These are phyloP conservation scores for Mactra quadrangularis DNA, from an alignment of 1,140 invertebrate genomes.

Conservation along the genomic window DNA sequence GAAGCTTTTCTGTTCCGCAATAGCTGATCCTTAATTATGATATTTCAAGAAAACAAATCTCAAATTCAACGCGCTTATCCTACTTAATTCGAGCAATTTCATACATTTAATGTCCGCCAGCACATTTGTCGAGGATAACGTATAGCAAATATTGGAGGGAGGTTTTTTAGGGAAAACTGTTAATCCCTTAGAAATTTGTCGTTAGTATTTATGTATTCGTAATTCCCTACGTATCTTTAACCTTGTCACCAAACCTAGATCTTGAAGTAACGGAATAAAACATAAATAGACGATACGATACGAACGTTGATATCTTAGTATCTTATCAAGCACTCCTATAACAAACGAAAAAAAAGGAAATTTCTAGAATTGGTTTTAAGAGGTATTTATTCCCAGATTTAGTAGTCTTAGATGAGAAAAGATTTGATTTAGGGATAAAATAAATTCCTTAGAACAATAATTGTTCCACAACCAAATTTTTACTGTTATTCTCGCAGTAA, in stretches of 20 bases:
- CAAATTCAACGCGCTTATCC: slow-evolving; percentile 60
- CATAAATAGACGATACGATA: too few species aligned
- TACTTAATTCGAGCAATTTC: slow-evolving; percentile 57
- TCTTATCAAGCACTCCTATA: too few species aligned
- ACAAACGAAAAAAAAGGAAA: neutral
- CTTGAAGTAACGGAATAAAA: neutral
- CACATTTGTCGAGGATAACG: slow-evolving; percentile 38
- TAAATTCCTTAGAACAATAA: neutral
- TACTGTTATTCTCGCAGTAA: neutral
- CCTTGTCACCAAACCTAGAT: too few species aligned
- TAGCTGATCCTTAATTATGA: slow-evolving; percentile 63
- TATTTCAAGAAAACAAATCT: slow-evolving; percentile 64
- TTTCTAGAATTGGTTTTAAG: slow-evolving; percentile 2
- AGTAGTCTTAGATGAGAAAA: neutral
- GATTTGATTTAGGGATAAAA: neutral
- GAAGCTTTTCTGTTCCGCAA: slow-evolving; percentile 39
- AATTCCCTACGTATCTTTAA: neutral
- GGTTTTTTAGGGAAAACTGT: slow-evolving; percentile 27
- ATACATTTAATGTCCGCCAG: slow-evolving; percentile 50
- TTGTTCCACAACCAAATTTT: neutral
- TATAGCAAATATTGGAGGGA: slow-evolving; percentile 17
- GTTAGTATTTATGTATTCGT: slow-evolving; percentile 38
- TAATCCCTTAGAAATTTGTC: slow-evolving; percentile 53
- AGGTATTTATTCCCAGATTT: slow-evolving; percentile 21
- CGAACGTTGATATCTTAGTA: too few species aligned